These are phyloP conservation scores for Lepidothrix coronata DNA, from an alignment of 2,113 vertebrate species.

Conservation along the genomic window DNA sequence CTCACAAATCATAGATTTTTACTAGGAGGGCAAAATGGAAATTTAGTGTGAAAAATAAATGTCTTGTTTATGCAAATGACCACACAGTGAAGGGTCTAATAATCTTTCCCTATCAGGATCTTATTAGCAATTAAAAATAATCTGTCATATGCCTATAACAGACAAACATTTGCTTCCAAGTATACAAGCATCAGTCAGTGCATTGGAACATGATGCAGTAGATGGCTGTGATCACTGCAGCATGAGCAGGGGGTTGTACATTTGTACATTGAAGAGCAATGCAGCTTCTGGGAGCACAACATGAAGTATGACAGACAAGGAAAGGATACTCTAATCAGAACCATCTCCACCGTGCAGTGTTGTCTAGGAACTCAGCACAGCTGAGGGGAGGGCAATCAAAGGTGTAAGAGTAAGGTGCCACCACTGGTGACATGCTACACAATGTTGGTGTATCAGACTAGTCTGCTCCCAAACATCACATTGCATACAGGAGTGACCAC, in stretches of 20 bases:
- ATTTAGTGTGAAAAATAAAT: not conserved
- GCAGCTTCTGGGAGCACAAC: not conserved
- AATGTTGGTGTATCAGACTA: not conserved
- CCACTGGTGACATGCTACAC: not conserved
- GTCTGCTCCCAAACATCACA: not conserved
- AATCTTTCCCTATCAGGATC: not conserved
- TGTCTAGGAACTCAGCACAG: not conserved
- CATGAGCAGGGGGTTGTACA: not conserved
- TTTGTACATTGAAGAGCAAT: not conserved
- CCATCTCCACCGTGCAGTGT: not conserved
- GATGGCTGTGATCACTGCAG: not conserved
- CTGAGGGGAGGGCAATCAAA: not conserved
- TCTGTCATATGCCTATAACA: not conserved
- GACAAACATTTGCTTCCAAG: not conserved
- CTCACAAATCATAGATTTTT: not conserved
- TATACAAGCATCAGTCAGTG: not conserved
- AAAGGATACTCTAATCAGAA: not conserved
- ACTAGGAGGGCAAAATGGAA: not conserved
- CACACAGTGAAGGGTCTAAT: not conserved
- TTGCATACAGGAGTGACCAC: not conserved
- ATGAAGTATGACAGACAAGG: not conserved
- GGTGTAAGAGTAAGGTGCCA: not conserved
- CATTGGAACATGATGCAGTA: not conserved
- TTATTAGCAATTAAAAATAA: not conserved
- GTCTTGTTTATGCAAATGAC: not conserved